Conservation (phyloP, 2,888 invertebrate genomes). For the Agonopterix arenella region DNA sequence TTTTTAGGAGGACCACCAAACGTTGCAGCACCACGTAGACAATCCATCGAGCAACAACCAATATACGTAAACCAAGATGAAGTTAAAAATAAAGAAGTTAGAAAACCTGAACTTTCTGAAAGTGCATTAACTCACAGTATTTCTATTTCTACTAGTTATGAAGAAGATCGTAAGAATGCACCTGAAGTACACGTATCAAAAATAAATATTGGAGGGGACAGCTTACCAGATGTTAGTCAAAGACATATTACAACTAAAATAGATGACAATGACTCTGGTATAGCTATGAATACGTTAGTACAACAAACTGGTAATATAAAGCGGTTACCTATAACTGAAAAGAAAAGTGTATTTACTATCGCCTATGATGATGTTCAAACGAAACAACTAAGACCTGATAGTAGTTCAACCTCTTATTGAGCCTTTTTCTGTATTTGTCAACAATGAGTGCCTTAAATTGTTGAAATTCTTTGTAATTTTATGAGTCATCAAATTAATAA, state of each 20-base stretch:
- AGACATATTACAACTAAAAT: slow-evolving; percentile 43
- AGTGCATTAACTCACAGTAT: slow-evolving; percentile 64
- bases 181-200: slow-evolving; percentile 78
- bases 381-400: slow-evolving; percentile 87
- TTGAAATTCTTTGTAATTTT: slow-evolving; percentile 10
- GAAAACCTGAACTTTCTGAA: slow-evolving; percentile 48
- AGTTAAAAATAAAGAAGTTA: slow-evolving; percentile 41
- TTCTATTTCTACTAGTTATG: slow-evolving; percentile 64
- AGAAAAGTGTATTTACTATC: slow-evolving; percentile 95
- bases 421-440: slow-evolving; percentile 15
- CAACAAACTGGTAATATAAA: slow-evolving; percentile 76
- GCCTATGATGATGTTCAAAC: slow-evolving; percentile 95
- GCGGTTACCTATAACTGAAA: slow-evolving; percentile 85
- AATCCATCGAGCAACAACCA: slow-evolving; percentile 55
- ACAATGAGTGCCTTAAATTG: slow-evolving; percentile 46
- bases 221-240: slow-evolving; percentile 34
- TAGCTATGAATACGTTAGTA: slow-evolving; percentile 80
- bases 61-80: slow-evolving; percentile 70
- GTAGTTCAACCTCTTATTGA: slow-evolving; percentile 83
- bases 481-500: slow-evolving; percentile 14
- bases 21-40: slow-evolving; percentile 48
- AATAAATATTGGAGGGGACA: slow-evolving; percentile 60
- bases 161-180: slow-evolving; percentile 41
- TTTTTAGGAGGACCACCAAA: slow-evolving; percentile 77
- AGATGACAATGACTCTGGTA: slow-evolving; percentile 88